Percentiles rank a stretch among this genome's conserved stretches.
Evolutionary conservation across 2,797 vertebrate genomes (phyloP).

Genomic region (Vespertilio murinus): DNA sequence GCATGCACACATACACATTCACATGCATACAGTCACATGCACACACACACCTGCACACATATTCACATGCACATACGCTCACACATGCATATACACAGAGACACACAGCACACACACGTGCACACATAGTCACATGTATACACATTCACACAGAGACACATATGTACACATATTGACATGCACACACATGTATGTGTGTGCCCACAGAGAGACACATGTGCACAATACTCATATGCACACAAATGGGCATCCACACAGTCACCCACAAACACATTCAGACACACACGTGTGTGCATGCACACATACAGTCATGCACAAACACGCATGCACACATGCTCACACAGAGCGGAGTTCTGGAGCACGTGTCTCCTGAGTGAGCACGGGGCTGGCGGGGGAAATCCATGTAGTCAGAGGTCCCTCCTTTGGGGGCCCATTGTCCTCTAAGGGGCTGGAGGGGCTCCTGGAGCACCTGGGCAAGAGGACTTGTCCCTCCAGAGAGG

Average conservation of each 20-base stretch:
- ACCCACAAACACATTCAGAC: neutral
- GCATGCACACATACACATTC: no score
- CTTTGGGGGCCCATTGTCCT: neutral
- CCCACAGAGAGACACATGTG: no score
- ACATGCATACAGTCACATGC: neutral
- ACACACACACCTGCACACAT: neutral
- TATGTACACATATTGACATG: no score
- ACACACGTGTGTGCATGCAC: no score
- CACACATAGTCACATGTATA: no score
- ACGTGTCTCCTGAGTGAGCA: neutral
- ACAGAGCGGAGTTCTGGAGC: neutral
- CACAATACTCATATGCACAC: neutral
- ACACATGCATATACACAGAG: no score
- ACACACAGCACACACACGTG: no score
- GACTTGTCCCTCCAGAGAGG: neutral
- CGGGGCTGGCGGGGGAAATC: neutral
- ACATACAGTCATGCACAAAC: neutral
- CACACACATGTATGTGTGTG: neutral
- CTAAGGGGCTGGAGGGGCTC: neutral
- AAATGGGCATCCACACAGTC: no score
- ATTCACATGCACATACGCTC: no score
- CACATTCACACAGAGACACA: no score
- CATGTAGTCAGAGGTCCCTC: accelerated
- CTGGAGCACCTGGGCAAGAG: neutral
- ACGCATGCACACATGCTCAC: neutral